Base-by-base conservation (phyloP, 2,797 vertebrate species). In the Tenualosa ilisha region DNA sequence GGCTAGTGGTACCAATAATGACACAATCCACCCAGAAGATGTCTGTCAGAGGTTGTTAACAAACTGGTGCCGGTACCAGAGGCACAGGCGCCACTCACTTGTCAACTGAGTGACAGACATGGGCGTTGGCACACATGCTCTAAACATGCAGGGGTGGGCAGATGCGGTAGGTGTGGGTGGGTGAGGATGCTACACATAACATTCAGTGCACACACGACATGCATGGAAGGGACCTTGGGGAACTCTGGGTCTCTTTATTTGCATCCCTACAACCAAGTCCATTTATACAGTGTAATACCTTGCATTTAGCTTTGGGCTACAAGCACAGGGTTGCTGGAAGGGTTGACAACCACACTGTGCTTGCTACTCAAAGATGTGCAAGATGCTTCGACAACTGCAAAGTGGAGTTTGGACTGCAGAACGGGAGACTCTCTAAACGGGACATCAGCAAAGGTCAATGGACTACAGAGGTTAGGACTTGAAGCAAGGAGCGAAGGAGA, bases 151-250 rank as follows among this genome's bases (percentile, higher is more conserved):
- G 68, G 13, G 68, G 65, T 4, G 12, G 68, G 68, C 13, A 11
- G 63, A 65, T 65, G 68, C 68, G 40, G 68, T 15, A 83, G 65
- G 84, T 46, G 51, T 40, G 86, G 88, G 85, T 85, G 83, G 83
- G 86, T 83, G 84, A 87, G 89, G 89, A 88, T 72, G 49, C 53
- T 81, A 89, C 85, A 91, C 49, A 92, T 88, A 91, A 85, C 89
- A 0, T 65, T 85, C 90, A 84, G 88, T 91, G 92, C 88, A 92
- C 50, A 91, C 88, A 92, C 50, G 89, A 0, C 86, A 92, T 92
- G 92, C 94, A 93, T 87, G 83, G 92, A 87, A 43, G 88, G 86
- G 83, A 86, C 84, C 61, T 43, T 59, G 1, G 37, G 17, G 68
- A 40, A 17, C 24, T 31, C 2, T 12, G 63, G 1, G 24, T 24